Percentiles rank a stretch among this genome's conserved stretches.
phyloP scores from a whole-genome alignment of 2,113 vertebrate species.

The Perognathus longimembris region DNA sequence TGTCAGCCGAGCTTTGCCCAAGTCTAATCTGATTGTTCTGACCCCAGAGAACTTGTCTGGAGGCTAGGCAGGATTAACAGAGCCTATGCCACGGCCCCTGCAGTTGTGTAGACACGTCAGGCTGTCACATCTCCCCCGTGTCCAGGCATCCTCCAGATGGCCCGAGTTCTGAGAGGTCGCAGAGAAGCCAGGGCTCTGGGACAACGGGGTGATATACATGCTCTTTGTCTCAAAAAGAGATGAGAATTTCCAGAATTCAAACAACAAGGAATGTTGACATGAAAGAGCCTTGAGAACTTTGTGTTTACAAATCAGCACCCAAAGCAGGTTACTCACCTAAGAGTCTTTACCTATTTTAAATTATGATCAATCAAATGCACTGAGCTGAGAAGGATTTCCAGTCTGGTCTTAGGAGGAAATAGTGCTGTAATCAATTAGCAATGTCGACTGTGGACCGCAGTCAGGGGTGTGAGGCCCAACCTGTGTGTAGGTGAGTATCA shows the following conservation, averaged over 20 bases:
- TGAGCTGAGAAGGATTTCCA: constrained; percentile 8
- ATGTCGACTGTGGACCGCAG: background rate
- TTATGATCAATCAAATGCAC: constrained; percentile 25
- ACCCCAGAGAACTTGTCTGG: constrained; percentile 31
- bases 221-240: background rate
- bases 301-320: background rate
- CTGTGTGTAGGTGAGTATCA: background rate
- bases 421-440: constrained; percentile 27
- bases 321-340: background rate
- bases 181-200: background rate
- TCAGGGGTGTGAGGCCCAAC: background rate
- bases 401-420: constrained; percentile 37
- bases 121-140: background rate
- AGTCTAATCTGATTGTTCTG: constrained; percentile 6
- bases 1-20: background rate
- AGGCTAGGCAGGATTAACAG: background rate
- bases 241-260: background rate
- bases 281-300: background rate
- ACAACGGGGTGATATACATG: background rate
- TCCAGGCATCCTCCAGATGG: background rate
- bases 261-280: background rate
- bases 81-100: background rate
- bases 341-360: constrained; percentile 27
- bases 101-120: background rate
- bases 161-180: background rate